Percentiles rank a stretch among this genome's conserved stretches.
phyloP scores from a whole-genome alignment of 2,888 invertebrate species.

The Subacronicta megacephala region DNA sequence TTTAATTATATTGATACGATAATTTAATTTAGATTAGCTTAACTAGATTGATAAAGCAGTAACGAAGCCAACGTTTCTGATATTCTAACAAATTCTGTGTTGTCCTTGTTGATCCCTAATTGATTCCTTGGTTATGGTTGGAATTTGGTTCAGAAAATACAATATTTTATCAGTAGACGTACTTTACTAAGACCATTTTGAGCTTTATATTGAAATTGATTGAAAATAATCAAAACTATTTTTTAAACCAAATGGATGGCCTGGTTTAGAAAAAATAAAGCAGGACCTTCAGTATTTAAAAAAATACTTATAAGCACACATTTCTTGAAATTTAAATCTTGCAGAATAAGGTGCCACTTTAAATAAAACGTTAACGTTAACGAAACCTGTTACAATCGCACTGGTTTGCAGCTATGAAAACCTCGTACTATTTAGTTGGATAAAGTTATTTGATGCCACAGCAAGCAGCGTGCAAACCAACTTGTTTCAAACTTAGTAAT shows the following conservation, averaged over 20 bases:
- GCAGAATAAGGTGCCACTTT: too few species aligned
- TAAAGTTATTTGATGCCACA: not conserved
- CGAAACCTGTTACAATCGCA: conserved; percentile 22
- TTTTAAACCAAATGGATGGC: too few species aligned
- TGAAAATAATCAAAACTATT: too few species aligned
- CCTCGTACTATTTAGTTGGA: not conserved
- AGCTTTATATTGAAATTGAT: too few species aligned
- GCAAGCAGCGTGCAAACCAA: not conserved
- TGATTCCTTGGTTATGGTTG: not conserved
- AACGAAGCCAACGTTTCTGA: not conserved
- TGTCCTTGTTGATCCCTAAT: not conserved
- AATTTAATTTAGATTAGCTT: conserved; percentile 17
- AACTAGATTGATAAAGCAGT: conserved; percentile 10
- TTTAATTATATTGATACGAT: not conserved
- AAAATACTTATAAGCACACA: too few species aligned
- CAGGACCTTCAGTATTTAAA: too few species aligned
- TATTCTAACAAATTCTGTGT: not conserved
- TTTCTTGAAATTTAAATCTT: too few species aligned
- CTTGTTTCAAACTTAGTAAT: not conserved
- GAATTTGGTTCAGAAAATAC: too few species aligned
- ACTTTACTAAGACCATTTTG: too few species aligned
- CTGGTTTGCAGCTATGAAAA: conserved; percentile 6
- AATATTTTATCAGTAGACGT: too few species aligned
- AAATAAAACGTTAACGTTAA: too few species aligned
- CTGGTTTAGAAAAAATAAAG: too few species aligned